These are phyloP conservation scores for Acleris holmiana DNA, from an alignment of 2,888 invertebrate genomes.

Conservation along the genomic window DNA sequence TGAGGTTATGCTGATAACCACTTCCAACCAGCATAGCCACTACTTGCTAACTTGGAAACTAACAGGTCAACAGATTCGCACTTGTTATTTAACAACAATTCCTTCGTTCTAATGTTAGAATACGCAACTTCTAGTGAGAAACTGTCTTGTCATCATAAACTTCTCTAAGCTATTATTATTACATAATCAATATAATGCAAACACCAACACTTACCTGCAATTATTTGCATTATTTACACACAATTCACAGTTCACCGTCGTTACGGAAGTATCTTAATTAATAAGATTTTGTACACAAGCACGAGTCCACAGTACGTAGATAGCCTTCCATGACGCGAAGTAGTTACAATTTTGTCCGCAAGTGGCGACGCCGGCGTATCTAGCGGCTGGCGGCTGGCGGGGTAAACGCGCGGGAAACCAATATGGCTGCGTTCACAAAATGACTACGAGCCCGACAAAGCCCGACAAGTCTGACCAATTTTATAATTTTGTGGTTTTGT, in stretches of 20 bases:
- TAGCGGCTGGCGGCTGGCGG: conserved; percentile 45
- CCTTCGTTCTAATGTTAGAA: neutral
- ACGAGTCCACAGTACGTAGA: conserved; percentile 58
- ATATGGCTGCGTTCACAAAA: conserved; percentile 34
- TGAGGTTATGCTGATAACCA: conserved; percentile 35
- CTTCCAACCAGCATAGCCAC: neutral
- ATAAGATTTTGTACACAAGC: conserved; percentile 59
- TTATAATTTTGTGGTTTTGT: too few species aligned
- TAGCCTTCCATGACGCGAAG: conserved; percentile 61
- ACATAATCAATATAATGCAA: conserved; percentile 61
- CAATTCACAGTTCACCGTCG: conserved; percentile 45
- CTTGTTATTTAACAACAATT: neutral
- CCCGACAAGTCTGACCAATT: too few species aligned
- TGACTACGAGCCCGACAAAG: too few species aligned
- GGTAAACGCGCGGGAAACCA: conserved; percentile 44
- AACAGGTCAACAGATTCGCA: too few species aligned
- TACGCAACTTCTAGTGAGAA: conserved; percentile 26
- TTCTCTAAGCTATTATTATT: conserved; percentile 53
- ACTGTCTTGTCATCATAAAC: conserved; percentile 54
- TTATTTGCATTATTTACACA: conserved; percentile 45
- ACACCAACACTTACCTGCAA: conserved; percentile 61
- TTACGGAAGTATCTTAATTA: conserved; percentile 47
- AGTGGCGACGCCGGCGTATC: too few species aligned
- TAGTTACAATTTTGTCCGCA: conserved; percentile 56
- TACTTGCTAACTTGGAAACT: neutral